These are phyloP conservation scores for Oncorhynchus tshawytscha DNA, from an alignment of 2,113 vertebrate species.

Conservation along the genomic window DNA sequence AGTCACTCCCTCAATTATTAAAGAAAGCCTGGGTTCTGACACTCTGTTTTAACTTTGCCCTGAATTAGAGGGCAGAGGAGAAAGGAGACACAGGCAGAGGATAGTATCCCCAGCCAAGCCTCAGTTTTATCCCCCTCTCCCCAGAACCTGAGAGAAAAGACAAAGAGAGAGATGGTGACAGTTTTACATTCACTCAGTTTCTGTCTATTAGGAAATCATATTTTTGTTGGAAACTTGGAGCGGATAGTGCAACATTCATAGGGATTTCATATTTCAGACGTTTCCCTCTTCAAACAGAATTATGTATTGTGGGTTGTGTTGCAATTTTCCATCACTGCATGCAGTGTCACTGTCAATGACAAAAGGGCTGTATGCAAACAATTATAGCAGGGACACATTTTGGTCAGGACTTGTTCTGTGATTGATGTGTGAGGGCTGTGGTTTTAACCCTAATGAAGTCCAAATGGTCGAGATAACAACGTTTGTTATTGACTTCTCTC, in stretches of 20 bases:
- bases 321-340: constrained; percentile 56
- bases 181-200: constrained; percentile 25
- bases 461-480: constrained; percentile 65
- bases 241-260: constrained; percentile 59
- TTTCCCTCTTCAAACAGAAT: constrained; percentile 61
- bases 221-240: constrained; percentile 54
- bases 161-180: constrained; percentile 41
- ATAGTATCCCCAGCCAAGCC: constrained; percentile 27
- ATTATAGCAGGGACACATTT: constrained; percentile 67
- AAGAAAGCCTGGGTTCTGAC: constrained; percentile 51
- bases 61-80: constrained; percentile 24
- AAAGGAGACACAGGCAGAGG: constrained; percentile 42
- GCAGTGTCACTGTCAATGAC: constrained; percentile 50
- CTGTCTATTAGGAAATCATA: constrained; percentile 41
- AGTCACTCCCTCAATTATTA: constrained; percentile 73
- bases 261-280: constrained; percentile 64
- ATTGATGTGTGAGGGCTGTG: constrained; percentile 61
- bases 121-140: constrained; percentile 11
- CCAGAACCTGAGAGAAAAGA: constrained; percentile 19
- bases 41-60: constrained; percentile 50
- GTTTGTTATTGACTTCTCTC: constrained; percentile 61
- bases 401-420: constrained; percentile 58
- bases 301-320: constrained; percentile 55
- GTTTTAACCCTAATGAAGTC: constrained; percentile 57
- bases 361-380: constrained; percentile 56